A percentile compares a stretch with the other conserved stretches of the same genome.
Evolutionary conservation across 2,797 vertebrate species (phyloP).

Genomic region (Acanthopagrus latus): DNA sequence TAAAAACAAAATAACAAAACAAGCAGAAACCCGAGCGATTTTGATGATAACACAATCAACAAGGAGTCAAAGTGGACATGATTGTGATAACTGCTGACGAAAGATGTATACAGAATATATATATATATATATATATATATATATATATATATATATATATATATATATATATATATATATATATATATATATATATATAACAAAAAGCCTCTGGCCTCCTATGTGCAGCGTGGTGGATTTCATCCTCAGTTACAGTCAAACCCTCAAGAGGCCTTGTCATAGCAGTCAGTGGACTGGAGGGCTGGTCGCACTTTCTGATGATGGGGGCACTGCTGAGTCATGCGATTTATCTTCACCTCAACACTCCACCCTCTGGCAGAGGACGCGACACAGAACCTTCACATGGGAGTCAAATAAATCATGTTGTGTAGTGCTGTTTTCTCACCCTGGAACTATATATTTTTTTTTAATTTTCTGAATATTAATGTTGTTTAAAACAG

Average conservation of each 20-base stretch:
- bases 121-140: too few species aligned
- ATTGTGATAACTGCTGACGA: slow-evolving; percentile 6
- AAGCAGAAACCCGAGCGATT: neutral
- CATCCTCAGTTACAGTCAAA: slow-evolving; percentile 58
- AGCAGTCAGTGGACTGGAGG: slow-evolving; percentile 49
- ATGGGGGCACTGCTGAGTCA: slow-evolving; percentile 69
- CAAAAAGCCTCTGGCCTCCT: slow-evolving; percentile 2
- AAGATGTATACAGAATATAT: slow-evolving; percentile 5
- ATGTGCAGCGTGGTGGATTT: slow-evolving; percentile 49
- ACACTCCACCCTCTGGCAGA: slow-evolving; percentile 58
- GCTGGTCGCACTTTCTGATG: slow-evolving; percentile 61
- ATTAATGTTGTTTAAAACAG: slow-evolving; percentile 10
- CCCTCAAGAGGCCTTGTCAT: slow-evolving; percentile 36
- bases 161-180: too few species aligned
- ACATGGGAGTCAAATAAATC: slow-evolving; percentile 9
- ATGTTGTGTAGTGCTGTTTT: slow-evolving; percentile 26
- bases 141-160: too few species aligned
- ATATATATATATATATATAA: neutral
- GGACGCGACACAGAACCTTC: slow-evolving; percentile 35
- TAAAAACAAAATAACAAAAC: neutral
- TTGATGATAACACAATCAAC: neutral
- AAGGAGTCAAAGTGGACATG: neutral
- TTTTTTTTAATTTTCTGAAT: neutral
- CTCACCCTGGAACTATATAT: neutral
- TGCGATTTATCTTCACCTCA: slow-evolving; percentile 57